Conservation (phyloP, 2,113 vertebrate genomes). For the Bos taurus region ARS-UCD2.0 NC_037356.1:37365001-37365500, state of each 20-base stretch:
- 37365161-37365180: background rate
- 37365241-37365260: background rate
- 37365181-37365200: accelerated
- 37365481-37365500: background rate
- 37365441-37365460: background rate
- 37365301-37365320: background rate
- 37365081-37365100: accelerated
- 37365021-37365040: background rate
- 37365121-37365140: no score
- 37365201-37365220: background rate
- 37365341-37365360: background rate
- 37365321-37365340: background rate
- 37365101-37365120: background rate
- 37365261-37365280: background rate
- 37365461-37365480: accelerated
- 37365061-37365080: background rate
- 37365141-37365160: background rate
- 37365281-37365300: accelerated
- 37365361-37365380: background rate
- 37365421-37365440: background rate
- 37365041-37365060: background rate
- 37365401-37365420: background rate
- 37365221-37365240: background rate
- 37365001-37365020: background rate
- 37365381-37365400: background rate